A percentile compares a stretch with the other conserved stretches of the same genome.
These are phyloP conservation scores for Danaus melanippus DNA, from an alignment of 1,140 invertebrate species.

Conservation along the genomic window DNA sequence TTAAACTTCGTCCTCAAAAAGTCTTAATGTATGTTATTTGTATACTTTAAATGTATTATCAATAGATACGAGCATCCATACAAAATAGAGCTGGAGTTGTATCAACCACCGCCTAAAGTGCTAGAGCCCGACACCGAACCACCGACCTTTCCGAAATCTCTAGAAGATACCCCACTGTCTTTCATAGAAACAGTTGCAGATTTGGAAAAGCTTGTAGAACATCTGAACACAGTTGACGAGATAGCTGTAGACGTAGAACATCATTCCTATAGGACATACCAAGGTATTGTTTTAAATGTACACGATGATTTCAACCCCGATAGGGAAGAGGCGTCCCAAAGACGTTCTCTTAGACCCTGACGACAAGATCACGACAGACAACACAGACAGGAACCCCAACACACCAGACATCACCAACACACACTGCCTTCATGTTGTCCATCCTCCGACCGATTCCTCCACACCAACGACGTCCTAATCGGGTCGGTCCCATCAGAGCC, in stretches of 20 bases:
- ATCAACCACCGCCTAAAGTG: slow-evolving; percentile 71
- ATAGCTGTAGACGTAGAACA: slow-evolving; percentile 55
- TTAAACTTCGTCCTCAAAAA: too few species aligned
- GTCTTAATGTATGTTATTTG: too few species aligned
- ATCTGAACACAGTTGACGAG: slow-evolving; percentile 78
- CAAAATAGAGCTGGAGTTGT: slow-evolving; percentile 86
- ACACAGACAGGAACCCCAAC: too few species aligned
- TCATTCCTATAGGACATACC: slow-evolving; percentile 57
- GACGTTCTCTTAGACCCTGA: too few species aligned
- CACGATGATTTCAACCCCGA: too few species aligned
- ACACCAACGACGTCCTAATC: too few species aligned
- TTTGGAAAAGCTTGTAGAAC: slow-evolving; percentile 77
- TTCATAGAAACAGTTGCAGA: slow-evolving; percentile 79
- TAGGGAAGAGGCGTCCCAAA: too few species aligned
- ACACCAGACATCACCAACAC: too few species aligned
- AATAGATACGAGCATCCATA: slow-evolving; percentile 88
- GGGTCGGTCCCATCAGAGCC: too few species aligned
- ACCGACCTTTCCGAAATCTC: slow-evolving; percentile 55
- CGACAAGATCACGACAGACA: too few species aligned
- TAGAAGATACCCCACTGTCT: slow-evolving; percentile 78
- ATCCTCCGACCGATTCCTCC: too few species aligned
- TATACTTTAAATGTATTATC: slow-evolving; percentile 6
- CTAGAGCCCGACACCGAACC: slow-evolving; percentile 56
- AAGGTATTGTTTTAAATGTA: slow-evolving; percentile 31
- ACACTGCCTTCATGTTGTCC: too few species aligned